phyloP scores from a whole-genome alignment of 1,140 invertebrate genomes.

The Oncopeltus fasciatus region DNA sequence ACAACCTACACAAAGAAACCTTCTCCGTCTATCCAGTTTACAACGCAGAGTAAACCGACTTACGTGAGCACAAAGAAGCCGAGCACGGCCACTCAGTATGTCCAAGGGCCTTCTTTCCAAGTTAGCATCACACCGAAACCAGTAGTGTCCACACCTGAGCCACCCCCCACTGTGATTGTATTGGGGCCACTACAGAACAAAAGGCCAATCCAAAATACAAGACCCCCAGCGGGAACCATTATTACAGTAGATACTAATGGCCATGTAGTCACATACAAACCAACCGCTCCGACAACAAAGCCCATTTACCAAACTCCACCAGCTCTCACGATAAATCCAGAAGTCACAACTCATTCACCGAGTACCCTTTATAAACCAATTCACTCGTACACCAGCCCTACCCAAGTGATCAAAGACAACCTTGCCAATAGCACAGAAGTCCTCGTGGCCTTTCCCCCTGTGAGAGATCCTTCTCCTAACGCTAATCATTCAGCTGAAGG shows the following conservation, averaged over 20 bases:
- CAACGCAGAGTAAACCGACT: constrained; percentile 9
- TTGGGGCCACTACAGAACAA: constrained; percentile 35
- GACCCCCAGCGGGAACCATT: constrained; percentile 12
- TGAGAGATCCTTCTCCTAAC: constrained; percentile 64
- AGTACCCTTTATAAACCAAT: not conserved
- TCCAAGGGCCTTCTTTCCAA: constrained; percentile 27
- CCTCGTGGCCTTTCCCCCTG: constrained; percentile 64
- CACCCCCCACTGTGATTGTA: constrained; percentile 57
- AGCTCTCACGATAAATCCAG: not conserved
- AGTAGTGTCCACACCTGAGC: constrained; percentile 29
- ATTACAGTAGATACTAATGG: constrained; percentile 18
- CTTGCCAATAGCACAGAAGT: constrained; percentile 39
- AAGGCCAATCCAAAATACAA: constrained; percentile 25
- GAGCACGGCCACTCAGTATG: constrained; percentile 25
- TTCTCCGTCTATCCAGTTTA: constrained; percentile 4
- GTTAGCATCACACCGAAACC: constrained; percentile 24
- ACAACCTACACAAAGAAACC: not conserved
- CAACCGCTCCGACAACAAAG: constrained; percentile 15
- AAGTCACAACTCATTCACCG: not conserved
- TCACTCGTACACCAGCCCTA: constrained; percentile 4
- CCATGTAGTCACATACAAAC: constrained; percentile 16
- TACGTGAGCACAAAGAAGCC: not conserved
- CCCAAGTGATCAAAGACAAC: constrained; percentile 33
- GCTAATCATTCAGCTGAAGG: constrained; percentile 37
- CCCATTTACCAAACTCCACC: constrained; percentile 15